A percentile compares a stretch with the other conserved stretches of the same genome.
These are phyloP conservation scores for Blastobasis adustella DNA, from an alignment of 2,888 invertebrate genomes.

Conservation along the genomic window DNA sequence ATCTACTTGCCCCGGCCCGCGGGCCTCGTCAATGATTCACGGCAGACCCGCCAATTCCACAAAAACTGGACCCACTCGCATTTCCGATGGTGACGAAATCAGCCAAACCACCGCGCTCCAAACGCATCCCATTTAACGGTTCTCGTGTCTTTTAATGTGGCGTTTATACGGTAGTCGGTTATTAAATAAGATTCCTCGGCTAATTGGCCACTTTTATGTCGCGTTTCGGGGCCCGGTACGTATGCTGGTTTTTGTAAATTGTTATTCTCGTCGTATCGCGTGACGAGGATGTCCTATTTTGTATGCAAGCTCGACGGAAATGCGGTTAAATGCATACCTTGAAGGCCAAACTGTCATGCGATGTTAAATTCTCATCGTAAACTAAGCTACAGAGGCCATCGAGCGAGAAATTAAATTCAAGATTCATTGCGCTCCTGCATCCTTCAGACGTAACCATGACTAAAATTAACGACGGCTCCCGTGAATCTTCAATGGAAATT, in stretches of 20 bases:
- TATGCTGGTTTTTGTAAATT: slow-evolving; percentile 27
- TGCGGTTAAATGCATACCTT: slow-evolving; percentile 28
- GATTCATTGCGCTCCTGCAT: too few relatives aligned
- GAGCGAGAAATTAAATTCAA: not conserved
- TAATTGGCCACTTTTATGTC: slow-evolving; percentile 55
- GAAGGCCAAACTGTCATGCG: slow-evolving; percentile 9
- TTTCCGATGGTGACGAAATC: slow-evolving; percentile 58
- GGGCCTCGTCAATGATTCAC: slow-evolving; percentile 51
- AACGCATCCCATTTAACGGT: slow-evolving; percentile 61
- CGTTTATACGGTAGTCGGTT: slow-evolving; percentile 63
- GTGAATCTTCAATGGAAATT: slow-evolving; percentile 54
- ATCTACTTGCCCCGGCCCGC: slow-evolving; percentile 38
- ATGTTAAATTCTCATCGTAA: slow-evolving; percentile 5
- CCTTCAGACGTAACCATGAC: too few relatives aligned
- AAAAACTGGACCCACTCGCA: slow-evolving; percentile 47
- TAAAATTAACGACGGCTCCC: too few relatives aligned
- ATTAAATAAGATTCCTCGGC: slow-evolving; percentile 59
- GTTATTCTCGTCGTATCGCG: slow-evolving; percentile 35
- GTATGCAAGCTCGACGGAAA: slow-evolving; percentile 33
- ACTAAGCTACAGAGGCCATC: not conserved
- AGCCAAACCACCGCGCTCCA: slow-evolving; percentile 29
- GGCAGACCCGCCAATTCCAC: slow-evolving; percentile 32
- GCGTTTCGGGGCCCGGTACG: slow-evolving; percentile 33
- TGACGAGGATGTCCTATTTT: slow-evolving; percentile 23
- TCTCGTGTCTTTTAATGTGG: slow-evolving; percentile 54